phyloP scores from a whole-genome alignment of 2,888 invertebrate genomes.

The Clitarchus hookeri region DNA sequence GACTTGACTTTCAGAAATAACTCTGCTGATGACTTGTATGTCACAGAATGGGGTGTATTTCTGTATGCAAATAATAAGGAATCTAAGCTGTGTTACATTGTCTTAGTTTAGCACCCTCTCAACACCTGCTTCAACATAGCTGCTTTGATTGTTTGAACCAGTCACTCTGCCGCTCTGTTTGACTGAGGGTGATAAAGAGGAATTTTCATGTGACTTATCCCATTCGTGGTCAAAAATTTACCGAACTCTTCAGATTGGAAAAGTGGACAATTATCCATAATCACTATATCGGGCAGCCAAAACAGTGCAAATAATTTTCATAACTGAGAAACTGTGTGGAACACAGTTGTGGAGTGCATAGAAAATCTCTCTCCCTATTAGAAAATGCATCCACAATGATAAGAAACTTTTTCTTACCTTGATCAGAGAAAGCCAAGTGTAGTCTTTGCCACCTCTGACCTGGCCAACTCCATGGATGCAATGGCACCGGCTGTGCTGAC shows the following conservation, averaged over 20 bases:
- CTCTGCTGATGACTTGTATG: too few species aligned
- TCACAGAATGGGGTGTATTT: too few species aligned
- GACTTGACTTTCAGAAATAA: too few species aligned
- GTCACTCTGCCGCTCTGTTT: background rate
- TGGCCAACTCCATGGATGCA: background rate
- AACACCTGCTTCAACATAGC: background rate
- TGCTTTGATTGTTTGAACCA: background rate
- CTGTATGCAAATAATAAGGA: background rate
- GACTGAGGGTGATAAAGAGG: background rate
- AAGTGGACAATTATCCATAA: background rate
- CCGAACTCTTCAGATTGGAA: background rate
- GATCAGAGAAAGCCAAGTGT: background rate
- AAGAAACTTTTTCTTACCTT: background rate
- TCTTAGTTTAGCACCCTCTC: background rate
- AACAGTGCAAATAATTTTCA: background rate
- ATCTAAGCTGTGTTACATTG: background rate
- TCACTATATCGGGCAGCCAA: background rate
- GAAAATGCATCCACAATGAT: constrained; percentile 32
- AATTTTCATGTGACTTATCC: background rate
- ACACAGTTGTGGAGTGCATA: background rate
- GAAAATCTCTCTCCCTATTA: background rate
- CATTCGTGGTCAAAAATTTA: background rate
- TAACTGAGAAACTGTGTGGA: too few species aligned
- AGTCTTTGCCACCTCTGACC: background rate
- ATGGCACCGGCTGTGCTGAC: background rate